Evolutionary conservation across 2,797 vertebrate species (phyloP).

Genomic region (Pogonophryne albipinna): DNA sequence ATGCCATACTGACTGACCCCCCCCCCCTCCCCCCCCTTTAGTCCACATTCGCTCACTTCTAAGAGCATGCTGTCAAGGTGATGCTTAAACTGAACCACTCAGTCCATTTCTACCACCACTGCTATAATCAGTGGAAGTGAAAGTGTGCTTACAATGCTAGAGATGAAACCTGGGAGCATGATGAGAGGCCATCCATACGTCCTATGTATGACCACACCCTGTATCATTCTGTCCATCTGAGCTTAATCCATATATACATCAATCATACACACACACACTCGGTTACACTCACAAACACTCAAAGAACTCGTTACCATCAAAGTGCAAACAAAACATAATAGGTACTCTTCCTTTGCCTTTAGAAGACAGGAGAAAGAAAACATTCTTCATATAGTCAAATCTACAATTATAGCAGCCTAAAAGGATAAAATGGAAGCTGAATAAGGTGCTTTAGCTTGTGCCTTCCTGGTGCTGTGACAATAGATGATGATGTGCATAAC

Average conservation of each 20-base stretch:
- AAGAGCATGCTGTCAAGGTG: slow-evolving; percentile 20
- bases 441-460: slow-evolving; percentile 99
- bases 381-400: slow-evolving; percentile 97
- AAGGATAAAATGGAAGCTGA: slow-evolving; percentile 87
- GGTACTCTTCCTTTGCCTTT: slow-evolving; percentile 81
- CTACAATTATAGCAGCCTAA: slow-evolving; percentile 99
- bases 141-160: slow-evolving; percentile 27
- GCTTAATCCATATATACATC: slow-evolving; percentile 87
- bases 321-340: slow-evolving; percentile 89
- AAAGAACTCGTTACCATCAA: slow-evolving; percentile 90
- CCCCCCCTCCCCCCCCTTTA: slow-evolving; percentile 6
- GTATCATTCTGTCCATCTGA: slow-evolving; percentile 84
- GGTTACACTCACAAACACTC: slow-evolving; percentile 88
- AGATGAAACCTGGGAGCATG: slow-evolving; percentile 55
- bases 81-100: slow-evolving; percentile 31
- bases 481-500: slow-evolving; percentile 54
- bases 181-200: slow-evolving; percentile 52
- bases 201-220: slow-evolving; percentile 82
- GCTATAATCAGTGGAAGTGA: slow-evolving; percentile 9
- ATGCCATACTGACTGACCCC: slow-evolving; percentile 32
- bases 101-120: slow-evolving; percentile 32
- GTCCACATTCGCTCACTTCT: slow-evolving; percentile 4
- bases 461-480: slow-evolving; percentile 72
- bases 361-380: slow-evolving; percentile 83
- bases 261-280: slow-evolving; percentile 73